Base-by-base conservation (phyloP, 1,140 invertebrate species). In the Pseudomyrmex pallidus region DNA sequence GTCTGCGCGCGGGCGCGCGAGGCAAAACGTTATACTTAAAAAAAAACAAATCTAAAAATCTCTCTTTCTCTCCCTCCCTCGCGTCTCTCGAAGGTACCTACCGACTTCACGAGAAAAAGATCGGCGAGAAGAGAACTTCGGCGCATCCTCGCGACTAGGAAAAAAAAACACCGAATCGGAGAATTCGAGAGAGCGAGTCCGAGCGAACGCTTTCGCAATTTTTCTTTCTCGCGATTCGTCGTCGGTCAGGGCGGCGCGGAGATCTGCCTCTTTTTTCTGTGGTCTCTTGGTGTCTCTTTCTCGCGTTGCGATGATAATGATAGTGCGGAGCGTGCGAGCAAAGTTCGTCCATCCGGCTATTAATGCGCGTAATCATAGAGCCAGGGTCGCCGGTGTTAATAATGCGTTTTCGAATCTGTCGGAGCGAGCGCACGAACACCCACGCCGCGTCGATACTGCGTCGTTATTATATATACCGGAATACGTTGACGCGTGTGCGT, bases 341-440 rank as follows among this genome's bases (percentile, higher is more conserved):
- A 91, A 91, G 90, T 90, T 90, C 90, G 90, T 89, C 90, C 89
- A 90, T 90, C 90, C 88, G 92, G 91, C 92, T 92, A 94, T 94
- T 93, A 94, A 93, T 93, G 91, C 89, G 89, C 88, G 92, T 93
- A 94, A 94, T 94, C 93, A 94, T 94, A 94, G 93, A 94, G 91
- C 87, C 89, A 88, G 90, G 90, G 90, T 92, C 92, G 91, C 89
- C 90, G 90, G 91, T 92, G 93, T 94, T 94, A 94, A 94, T 94
- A 93, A 94, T 91, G 92, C 92, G 92, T 93, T 93, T 92, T 93
- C 91, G 91, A 93, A 91, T 91, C 90, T 90, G 89, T 87, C 89
- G 86, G 90, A 74, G 74, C 62, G 82, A 85, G 82, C 85, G 82
- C 87, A 88, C 80, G 78, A 87, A 92, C 92, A 93, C 92, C 92